Evolutionary conservation across 2,888 invertebrate species (phyloP), one percentile per base, ranked within the genome.

Genomic region (Tholera decimalis): DNA sequence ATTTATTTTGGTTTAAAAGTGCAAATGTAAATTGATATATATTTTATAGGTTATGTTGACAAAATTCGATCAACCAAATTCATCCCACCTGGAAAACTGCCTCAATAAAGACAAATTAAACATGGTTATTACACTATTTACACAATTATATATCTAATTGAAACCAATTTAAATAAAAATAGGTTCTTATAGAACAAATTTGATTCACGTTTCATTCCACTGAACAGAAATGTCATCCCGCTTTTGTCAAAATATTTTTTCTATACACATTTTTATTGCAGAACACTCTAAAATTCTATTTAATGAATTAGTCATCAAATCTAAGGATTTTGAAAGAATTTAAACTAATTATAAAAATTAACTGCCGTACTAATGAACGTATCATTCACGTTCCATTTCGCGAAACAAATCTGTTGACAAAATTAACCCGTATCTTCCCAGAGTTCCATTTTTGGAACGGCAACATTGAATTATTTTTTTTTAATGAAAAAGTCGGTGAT

Each of bases 11-110:
- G 8, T 15, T 15, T 49, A 2, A 0, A 35, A 0, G 26, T 13
- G 0, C 24, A 2, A 62, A 39, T 24, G 20, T 22, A 68, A 22
- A 28, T 15, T n/a, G 18, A 35, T 8, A 26, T 18, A 18, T 22
- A 8, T 44, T 35, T 67, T 61, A 54, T 39, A 86, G 84, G 85
- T 85, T 83, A 82, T 73, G 35, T 77, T 72, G 56, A 55, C 24
- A 44, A 46, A 63, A 37, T 26, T 3, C 9, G 4, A 44, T 46
- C 1, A 6, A 30, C 26, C 9, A 0, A 20, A 30, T 24, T 41
- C 24, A 18, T 65, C 61, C 37, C 71, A 93, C 94, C 91, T 90
- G 11, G 93, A 86, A 82, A 94, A 91, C 67, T 93, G 92, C 71
- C 83, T 89, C n/a, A 95, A 60, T 60, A 93, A 51, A 8, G 92